Evolutionary conservation across 2,888 invertebrate species (phyloP).

Genomic region (Pristionchus japonicus): DNA sequence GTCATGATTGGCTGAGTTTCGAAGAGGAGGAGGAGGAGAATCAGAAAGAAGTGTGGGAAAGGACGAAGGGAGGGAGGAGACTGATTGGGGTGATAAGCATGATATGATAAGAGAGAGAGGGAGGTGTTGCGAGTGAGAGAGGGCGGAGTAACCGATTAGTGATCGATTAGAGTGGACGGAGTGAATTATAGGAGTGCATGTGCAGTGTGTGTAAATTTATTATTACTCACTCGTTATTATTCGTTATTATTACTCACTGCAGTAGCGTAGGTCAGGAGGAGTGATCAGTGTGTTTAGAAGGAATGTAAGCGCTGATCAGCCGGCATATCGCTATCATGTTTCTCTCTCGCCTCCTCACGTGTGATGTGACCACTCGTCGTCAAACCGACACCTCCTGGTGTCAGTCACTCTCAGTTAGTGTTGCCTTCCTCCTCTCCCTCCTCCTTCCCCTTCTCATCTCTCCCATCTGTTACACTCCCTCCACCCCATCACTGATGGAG

Average conservation of each 20-base stretch:
- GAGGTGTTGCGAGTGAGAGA: background rate
- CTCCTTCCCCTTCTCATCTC: background rate
- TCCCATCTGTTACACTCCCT: background rate
- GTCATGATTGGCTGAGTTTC: constrained; percentile 18
- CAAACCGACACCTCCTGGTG: constrained; percentile 7
- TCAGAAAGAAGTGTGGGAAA: constrained; percentile 5
- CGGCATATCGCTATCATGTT: background rate
- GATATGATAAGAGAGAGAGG: background rate
- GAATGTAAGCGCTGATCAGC: background rate
- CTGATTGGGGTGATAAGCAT: background rate
- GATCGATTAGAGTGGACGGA: background rate
- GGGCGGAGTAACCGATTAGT: background rate
- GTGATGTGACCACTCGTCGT: background rate
- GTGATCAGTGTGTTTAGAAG: background rate
- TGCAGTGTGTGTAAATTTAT: background rate
- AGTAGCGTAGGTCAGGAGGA: background rate
- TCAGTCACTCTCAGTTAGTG: background rate
- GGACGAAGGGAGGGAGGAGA: background rate
- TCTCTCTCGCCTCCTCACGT: background rate
- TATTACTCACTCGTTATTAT: too few species aligned
- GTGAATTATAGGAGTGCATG: background rate
- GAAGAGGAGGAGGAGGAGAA: background rate
- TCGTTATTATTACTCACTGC: background rate
- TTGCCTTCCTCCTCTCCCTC: background rate
- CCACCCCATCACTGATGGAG: background rate